Evolutionary conservation across 1,140 invertebrate species (phyloP), one percentile per base, ranked within the genome.

Genomic region (Calosoma granatense): DNA sequence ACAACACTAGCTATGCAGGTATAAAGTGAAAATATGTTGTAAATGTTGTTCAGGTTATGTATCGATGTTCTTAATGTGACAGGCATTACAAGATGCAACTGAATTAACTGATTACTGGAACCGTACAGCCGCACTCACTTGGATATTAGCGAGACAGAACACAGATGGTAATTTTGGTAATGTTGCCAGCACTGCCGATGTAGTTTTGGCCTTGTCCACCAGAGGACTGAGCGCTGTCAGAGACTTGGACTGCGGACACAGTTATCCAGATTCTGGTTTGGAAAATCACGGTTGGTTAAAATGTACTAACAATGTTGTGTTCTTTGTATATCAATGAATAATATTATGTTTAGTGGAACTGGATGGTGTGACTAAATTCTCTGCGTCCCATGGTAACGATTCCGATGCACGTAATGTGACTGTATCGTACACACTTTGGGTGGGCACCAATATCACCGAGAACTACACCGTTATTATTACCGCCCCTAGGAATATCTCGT

Each of bases 351-450:
- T 53, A 69, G 66, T 71, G 1, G 69, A 71, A 55, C 65, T 68
- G 15, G 69, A 70, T 52, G 67, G 67, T 3, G 51, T 69, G 30
- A 65, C 68, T 3, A 70, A 70, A 58, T 64, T 61, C 1, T 55
- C 63, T 9, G 43, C 59, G 15, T 66, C 67, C 57, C 67, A 66
- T 6, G 54, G 54, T 17, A 82, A 83, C 65, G 81, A 84, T 57
- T 81, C 80, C 1, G 81, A 84, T 36, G 75, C 76, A 12, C 74
- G 80, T 30, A 84, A 84, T 63, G 83, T 88, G 1, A 85, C 84
- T 53, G 84, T 91, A 47, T 88, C 86, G 0, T 92, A 92, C 69
- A 88, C 87, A 0, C 74, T 92, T 2, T 92, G 90, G 90, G 83
- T 92, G 2, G 88, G 88, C 43, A 87, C 84, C 54, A 88, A 91